Base-by-base conservation (phyloP, 2,888 invertebrate species). In the Dryobota labecula region DNA sequence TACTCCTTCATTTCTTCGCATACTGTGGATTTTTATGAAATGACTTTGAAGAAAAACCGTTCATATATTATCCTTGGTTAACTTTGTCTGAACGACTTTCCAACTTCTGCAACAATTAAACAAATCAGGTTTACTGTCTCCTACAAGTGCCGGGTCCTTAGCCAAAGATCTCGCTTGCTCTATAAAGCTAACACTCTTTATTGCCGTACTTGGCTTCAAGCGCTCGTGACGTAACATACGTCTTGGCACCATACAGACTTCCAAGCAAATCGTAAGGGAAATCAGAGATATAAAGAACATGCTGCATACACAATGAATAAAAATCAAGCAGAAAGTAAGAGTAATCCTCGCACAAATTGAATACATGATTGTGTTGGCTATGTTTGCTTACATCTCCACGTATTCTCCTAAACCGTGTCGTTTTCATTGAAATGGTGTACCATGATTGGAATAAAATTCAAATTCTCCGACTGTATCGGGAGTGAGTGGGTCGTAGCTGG, bases 321-420 rank as follows among this genome's bases (percentile, higher is more conserved):
- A 89, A 89, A 85, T 83, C 79, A 84, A 86, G 74, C 77, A 77
- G 80, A 87, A 89, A 90, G 89, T 90, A 90, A 87, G 87, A 90
- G 92, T 93, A 93, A 93, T 93, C 93, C 92, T 80, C 84, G 87
- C 87, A 90, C 92, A 93, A 94, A 94, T 93, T 92, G 94, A 93
- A 94, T 93, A 93, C 94, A 91, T 90, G 92, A 93, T 92, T 92
- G 89, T 89, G 89, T 90, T 90, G 88, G 89, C 90, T 91, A 87
- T 88, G 88, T 90, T 91, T 90, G 90, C 92, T 92, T 91, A 90
- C 89, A 89, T 91, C 89, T 89, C 86, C 88, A 90, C 87, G 87
- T 86, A 86, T 90, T 90, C 89, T 87, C 90, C 90, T 89, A 90
- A 93, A 92, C 89, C 91, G 88, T 90, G 88, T 90, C 91, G 89